phyloP scores from a whole-genome alignment of 2,113 vertebrate species.

The Piprites chloris region DNA sequence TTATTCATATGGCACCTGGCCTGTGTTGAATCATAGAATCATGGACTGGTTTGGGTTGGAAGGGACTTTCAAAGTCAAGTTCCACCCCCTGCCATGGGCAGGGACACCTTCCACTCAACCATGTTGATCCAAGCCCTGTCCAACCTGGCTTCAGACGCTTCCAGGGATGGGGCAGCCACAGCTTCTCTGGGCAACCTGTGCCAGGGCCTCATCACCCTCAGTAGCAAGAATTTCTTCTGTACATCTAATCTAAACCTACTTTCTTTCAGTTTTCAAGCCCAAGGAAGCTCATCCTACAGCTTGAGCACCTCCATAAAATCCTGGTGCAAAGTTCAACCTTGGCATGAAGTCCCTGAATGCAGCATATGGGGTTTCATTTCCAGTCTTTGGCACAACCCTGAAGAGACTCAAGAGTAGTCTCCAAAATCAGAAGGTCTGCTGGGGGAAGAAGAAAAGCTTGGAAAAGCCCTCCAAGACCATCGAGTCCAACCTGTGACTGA shows the following conservation, averaged over 20 bases:
- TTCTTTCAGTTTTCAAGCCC: not conserved
- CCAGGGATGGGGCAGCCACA: not conserved
- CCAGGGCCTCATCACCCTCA: rapidly evolving
- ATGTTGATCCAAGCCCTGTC: rapidly evolving
- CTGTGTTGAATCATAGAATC: not conserved
- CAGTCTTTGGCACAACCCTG: not conserved
- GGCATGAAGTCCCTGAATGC: not conserved
- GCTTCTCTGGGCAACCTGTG: not conserved
- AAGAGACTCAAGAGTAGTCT: not conserved
- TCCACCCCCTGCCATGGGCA: not conserved
- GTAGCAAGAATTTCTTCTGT: not conserved
- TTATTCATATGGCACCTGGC: not conserved
- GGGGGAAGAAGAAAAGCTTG: not conserved
- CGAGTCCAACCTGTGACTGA: not conserved
- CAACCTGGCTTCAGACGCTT: rapidly evolving
- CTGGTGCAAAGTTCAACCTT: not conserved
- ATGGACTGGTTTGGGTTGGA: not conserved
- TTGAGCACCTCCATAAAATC: not conserved
- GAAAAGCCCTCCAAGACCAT: not conserved
- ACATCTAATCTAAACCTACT: rapidly evolving
- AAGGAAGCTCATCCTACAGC: not conserved
- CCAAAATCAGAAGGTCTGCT: not conserved
- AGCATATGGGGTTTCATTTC: not conserved
- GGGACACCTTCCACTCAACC: rapidly evolving
- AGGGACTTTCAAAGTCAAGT: not conserved